Evolutionary conservation across 2,888 invertebrate genomes (phyloP).

Genomic region (Adineta ricciae): DNA sequence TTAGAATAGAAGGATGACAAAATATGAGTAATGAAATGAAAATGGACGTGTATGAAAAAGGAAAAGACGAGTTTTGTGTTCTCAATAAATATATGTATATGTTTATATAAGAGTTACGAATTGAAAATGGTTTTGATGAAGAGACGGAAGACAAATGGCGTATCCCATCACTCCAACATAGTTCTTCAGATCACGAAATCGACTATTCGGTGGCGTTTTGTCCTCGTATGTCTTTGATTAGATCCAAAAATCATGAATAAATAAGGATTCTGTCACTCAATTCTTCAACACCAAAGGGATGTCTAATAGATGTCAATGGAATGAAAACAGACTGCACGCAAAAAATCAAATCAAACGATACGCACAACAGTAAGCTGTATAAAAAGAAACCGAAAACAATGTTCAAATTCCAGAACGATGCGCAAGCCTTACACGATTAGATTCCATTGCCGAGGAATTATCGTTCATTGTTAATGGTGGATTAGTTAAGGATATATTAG

Average conservation of each 20-base stretch:
- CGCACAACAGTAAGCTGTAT: neutral
- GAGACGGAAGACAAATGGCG: neutral
- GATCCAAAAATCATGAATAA: neutral
- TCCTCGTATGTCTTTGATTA: neutral
- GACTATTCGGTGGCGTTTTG: neutral
- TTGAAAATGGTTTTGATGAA: neutral
- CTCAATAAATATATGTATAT: neutral
- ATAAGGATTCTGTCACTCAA: neutral
- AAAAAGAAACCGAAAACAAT: neutral
- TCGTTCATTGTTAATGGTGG: neutral
- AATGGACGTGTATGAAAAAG: neutral
- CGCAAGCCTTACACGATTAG: neutral
- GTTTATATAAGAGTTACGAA: neutral
- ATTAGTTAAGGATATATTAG: neutral
- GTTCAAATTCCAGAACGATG: neutral
- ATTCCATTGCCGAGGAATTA: neutral
- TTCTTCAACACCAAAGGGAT: neutral
- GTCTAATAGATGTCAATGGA: neutral
- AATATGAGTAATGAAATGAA: neutral
- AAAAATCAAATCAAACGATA: neutral
- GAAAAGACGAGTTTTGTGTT: neutral
- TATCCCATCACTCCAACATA: neutral
- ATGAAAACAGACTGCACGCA: neutral
- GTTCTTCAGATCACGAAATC: neutral
- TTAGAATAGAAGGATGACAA: neutral